Percentiles rank a stretch among this genome's conserved stretches.
These are phyloP conservation scores for Acrossocheilus wenchowensis DNA, from an alignment of 2,797 vertebrate genomes.

Conservation along the genomic window DNA sequence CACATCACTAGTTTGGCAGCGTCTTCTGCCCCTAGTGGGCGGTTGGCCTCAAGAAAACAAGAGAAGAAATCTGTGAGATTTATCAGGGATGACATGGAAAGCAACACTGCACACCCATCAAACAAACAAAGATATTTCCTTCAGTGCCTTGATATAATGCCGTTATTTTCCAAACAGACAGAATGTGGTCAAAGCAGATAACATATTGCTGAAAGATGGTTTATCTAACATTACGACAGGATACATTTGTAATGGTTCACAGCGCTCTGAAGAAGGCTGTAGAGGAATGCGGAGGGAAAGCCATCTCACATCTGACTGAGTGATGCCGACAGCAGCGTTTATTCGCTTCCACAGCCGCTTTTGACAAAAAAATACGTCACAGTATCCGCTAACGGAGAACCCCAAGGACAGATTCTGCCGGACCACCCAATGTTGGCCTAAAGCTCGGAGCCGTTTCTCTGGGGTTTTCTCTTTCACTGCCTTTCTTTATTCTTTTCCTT, in stretches of 20 bases:
- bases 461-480: constrained; percentile 52
- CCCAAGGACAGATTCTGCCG: constrained; percentile 49
- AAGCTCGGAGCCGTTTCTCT: constrained; percentile 40
- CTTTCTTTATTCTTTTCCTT: constrained; percentile 54
- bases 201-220: constrained; percentile 29
- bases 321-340: constrained; percentile 28
- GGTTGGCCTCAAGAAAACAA: background rate
- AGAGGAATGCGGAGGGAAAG: constrained; percentile 30
- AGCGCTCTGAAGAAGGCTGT: constrained; percentile 30
- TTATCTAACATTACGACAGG: constrained; percentile 48
- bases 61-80: constrained; percentile 29
- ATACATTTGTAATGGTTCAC: constrained; percentile 49
- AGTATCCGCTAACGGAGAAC: constrained; percentile 49
- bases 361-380: constrained; percentile 42
- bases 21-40: constrained; percentile 60
- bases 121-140: constrained; percentile 44
- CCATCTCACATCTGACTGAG: constrained; percentile 31
- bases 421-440: constrained; percentile 59
- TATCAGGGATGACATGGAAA: constrained; percentile 41
- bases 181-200: constrained; percentile 37
- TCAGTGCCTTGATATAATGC: constrained; percentile 29
- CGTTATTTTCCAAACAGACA: constrained; percentile 37
- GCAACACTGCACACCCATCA: constrained; percentile 48
- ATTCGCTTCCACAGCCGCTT: constrained; percentile 44
- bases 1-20: constrained; percentile 40